These are phyloP conservation scores for Triops longicaudatus DNA, from an alignment of 1,140 invertebrate genomes.

Conservation along the genomic window DNA sequence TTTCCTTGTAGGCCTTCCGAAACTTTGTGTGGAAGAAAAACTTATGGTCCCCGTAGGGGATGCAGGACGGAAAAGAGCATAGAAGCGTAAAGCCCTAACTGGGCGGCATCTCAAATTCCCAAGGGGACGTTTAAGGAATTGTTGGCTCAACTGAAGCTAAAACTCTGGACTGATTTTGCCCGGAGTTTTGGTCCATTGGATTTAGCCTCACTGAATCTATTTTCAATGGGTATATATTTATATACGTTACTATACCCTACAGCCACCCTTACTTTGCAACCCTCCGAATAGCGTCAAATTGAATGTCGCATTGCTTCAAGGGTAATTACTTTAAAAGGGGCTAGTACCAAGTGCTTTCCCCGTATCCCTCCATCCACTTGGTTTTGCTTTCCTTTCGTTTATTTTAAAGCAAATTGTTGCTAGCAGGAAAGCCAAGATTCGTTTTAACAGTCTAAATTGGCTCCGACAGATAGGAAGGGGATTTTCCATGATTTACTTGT, in stretches of 20 bases:
- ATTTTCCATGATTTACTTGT: not conserved
- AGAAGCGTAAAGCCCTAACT: not conserved
- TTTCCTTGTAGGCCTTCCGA: not conserved
- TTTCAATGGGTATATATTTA: too few species aligned
- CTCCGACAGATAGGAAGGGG: not conserved
- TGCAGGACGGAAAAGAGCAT: not conserved
- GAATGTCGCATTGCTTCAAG: not conserved
- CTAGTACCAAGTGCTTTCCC: not conserved
- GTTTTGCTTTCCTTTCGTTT: too few species aligned
- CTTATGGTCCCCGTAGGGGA: not conserved
- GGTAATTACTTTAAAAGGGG: not conserved
- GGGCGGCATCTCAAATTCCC: not conserved
- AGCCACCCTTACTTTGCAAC: not conserved
- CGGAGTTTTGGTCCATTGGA: too few species aligned
- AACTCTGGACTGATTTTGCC: too few species aligned
- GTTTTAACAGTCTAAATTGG: too few species aligned
- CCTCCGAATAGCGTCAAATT: not conserved
- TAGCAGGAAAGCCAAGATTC: too few species aligned
- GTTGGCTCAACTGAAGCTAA: not conserved
- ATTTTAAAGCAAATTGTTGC: too few species aligned
- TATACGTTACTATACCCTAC: not conserved
- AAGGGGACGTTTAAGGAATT: constrained; percentile 12
- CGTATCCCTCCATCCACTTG: too few species aligned
- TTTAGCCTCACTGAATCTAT: too few species aligned
- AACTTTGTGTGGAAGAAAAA: not conserved